Percentiles rank a stretch among this genome's conserved stretches.
Conservation (phyloP, 2,888 invertebrate genomes). For the Amphiduros pacificus region DNA sequence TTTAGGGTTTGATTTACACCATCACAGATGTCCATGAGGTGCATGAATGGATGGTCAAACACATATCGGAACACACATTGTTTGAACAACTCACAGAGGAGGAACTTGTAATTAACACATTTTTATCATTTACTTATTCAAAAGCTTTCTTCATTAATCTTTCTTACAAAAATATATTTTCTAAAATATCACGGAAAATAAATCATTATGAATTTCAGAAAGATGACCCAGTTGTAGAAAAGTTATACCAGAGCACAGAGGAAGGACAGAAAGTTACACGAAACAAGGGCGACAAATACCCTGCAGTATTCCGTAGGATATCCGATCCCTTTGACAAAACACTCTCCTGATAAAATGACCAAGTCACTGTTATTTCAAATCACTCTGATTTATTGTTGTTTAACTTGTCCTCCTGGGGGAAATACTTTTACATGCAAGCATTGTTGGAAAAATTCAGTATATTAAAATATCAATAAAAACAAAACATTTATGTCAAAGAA, state of each 20-base stretch:
- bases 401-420: background rate
- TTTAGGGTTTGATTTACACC: constrained; percentile 87
- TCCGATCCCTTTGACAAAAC: constrained; percentile 5
- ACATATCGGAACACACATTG: constrained; percentile 87
- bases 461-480: background rate
- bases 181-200: background rate
- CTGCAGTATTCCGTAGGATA: constrained; percentile 77
- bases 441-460: background rate
- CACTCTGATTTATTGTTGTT: too few relatives aligned
- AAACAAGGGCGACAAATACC: constrained; percentile 89
- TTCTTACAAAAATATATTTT: background rate
- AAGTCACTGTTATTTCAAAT: too few relatives aligned
- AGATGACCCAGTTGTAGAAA: constrained; percentile 82
- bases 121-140: background rate
- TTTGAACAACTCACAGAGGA: constrained; percentile 76
- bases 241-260: constrained; percentile 90
- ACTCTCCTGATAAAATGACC: too few relatives aligned
- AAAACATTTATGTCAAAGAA: background rate
- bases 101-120: constrained; percentile 71
- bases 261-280: constrained; percentile 97
- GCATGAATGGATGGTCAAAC: constrained; percentile 94
- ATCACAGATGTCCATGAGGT: constrained; percentile 97
- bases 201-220: constrained; percentile 59
- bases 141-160: background rate
- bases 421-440: background rate